Evolutionary conservation across 2,113 vertebrate genomes (phyloP).

Genomic region (Marmota monax): DNA sequence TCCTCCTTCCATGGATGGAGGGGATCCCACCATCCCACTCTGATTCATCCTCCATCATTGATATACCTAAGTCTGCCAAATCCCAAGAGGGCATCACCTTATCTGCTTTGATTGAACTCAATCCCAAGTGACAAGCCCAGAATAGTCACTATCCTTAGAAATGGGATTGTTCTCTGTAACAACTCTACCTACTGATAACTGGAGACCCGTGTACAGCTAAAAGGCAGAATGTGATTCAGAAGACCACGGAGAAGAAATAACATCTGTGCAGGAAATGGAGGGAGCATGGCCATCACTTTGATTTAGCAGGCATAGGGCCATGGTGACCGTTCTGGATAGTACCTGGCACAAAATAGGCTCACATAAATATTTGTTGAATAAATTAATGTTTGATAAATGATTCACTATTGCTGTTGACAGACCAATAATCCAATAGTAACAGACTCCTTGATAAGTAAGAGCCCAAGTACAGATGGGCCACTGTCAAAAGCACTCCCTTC

Average conservation of each 20-base stretch:
- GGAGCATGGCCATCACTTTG: not conserved
- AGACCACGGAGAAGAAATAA: not conserved
- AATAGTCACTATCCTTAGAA: not conserved
- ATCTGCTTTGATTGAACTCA: not conserved
- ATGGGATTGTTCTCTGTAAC: not conserved
- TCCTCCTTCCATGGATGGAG: not conserved
- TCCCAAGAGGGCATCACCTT: not conserved
- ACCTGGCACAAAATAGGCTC: not conserved
- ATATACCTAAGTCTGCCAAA: not conserved
- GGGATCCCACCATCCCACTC: not conserved
- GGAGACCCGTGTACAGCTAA: not conserved
- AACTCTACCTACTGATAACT: not conserved
- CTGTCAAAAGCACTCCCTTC: conserved; percentile 4
- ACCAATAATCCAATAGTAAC: not conserved
- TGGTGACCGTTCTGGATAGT: not conserved
- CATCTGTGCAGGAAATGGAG: not conserved
- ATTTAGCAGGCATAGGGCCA: not conserved
- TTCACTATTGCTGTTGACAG: not conserved
- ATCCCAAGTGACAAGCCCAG: not conserved
- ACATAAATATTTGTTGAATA: conserved; percentile 16
- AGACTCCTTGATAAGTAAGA: not conserved
- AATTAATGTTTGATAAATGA: conserved; percentile 43
- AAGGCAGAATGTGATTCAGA: not conserved
- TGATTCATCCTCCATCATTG: not conserved
- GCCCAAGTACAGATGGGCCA: not conserved